Conservation (phyloP, 2,888 invertebrate species). For the Drosophila lacicola region DNA sequence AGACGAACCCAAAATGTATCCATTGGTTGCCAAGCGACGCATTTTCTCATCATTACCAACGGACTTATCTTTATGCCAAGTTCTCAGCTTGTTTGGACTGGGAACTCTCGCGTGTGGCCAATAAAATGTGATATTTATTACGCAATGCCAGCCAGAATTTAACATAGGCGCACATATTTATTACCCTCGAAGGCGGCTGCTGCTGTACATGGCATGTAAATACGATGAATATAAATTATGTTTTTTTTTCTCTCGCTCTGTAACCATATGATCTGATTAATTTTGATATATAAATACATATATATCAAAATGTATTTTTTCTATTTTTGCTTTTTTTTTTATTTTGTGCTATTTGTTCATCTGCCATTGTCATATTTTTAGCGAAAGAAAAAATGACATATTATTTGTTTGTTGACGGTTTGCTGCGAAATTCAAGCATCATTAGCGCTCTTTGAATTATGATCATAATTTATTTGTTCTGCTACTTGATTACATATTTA, state of each 20-base stretch:
- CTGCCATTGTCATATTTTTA: conserved; percentile 51
- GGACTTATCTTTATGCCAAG: conserved; percentile 19
- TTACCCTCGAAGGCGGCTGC: conserved; percentile 32
- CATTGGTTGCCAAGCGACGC: conserved; percentile 33
- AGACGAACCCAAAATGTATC: conserved; percentile 12
- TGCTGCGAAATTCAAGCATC: conserved; percentile 54
- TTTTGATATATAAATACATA: conserved; percentile 37
- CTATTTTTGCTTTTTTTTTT: neutral
- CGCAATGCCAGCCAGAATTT: conserved; percentile 27
- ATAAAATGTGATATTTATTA: conserved; percentile 57
- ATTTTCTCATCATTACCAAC: conserved; percentile 47
- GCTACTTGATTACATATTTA: conserved; percentile 45
- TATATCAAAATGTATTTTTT: conserved; percentile 17
- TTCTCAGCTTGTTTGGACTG: conserved; percentile 1
- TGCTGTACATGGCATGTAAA: conserved; percentile 26
- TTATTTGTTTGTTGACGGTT: conserved; percentile 25
- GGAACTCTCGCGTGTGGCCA: conserved; percentile 36
- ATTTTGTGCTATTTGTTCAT: conserved; percentile 21
- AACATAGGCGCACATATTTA: conserved; percentile 39
- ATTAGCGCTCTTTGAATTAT: conserved; percentile 59
- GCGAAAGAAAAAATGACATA: conserved; percentile 24
- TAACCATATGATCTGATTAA: conserved; percentile 51
- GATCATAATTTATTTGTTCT: conserved; percentile 53
- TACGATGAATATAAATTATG: conserved; percentile 51
- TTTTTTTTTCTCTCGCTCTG: conserved; percentile 22